Conservation (phyloP, 2,797 vertebrate genomes). For the Gambelia wislizenii region DNA sequence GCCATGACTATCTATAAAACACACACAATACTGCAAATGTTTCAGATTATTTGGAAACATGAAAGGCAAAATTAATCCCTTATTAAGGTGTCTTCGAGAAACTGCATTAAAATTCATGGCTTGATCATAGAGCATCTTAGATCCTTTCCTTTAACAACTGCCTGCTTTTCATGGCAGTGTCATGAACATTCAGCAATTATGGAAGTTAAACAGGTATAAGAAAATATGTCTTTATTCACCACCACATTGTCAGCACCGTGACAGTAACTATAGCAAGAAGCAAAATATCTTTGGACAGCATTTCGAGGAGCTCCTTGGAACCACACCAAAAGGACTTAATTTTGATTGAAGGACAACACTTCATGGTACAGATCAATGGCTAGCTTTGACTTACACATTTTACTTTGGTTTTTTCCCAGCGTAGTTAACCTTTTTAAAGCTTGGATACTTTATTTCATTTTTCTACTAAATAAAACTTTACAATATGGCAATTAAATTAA, state of each 20-base stretch:
- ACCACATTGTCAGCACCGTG: neutral
- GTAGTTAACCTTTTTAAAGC: neutral
- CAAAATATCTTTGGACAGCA: accelerated
- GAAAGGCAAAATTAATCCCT: slow-evolving; percentile 9
- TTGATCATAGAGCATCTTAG: slow-evolving; percentile 44
- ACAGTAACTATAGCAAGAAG: neutral
- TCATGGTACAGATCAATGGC: neutral
- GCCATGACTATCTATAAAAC: neutral
- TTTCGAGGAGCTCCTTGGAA: neutral
- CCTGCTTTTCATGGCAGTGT: slow-evolving; percentile 6
- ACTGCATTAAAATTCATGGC: slow-evolving; percentile 33
- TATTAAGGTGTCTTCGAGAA: slow-evolving; percentile 31
- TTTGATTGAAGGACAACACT: neutral
- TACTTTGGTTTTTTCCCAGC: neutral
- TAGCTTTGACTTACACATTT: neutral
- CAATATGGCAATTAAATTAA: too few relatives aligned
- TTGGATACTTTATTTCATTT: neutral
- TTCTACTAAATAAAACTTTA: too few relatives aligned
- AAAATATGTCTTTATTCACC: neutral
- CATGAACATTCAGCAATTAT: neutral
- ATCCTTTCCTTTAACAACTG: slow-evolving; percentile 35
- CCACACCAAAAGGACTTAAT: neutral
- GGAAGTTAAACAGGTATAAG: neutral
- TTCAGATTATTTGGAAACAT: slow-evolving; percentile 36
- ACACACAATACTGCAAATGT: neutral